A percentile compares a stretch with the other conserved stretches of the same genome.
phyloP scores from a whole-genome alignment of 2,113 vertebrate species.

The Pteruthius melanotis region DNA sequence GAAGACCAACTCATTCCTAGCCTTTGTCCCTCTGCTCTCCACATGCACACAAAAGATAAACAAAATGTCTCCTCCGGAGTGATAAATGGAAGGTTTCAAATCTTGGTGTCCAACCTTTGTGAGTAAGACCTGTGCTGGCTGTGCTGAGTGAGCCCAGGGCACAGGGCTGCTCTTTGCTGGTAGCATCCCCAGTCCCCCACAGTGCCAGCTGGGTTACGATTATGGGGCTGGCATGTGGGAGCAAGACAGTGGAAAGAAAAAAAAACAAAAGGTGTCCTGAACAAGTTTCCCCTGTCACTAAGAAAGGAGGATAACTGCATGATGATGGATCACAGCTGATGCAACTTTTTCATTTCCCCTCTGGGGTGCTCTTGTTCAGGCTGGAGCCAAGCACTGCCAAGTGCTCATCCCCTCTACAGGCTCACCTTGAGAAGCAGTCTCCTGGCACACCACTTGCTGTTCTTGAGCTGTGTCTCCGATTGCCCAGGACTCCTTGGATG shows the following conservation, averaged over 20 bases:
- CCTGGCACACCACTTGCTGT: not conserved
- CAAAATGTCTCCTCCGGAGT: not conserved
- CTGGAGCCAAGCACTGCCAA: not conserved
- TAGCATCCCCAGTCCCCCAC: not conserved
- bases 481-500: not conserved
- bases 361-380: not conserved
- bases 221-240: not conserved
- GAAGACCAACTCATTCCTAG: not conserved
- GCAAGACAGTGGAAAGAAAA: not conserved
- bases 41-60: not conserved
- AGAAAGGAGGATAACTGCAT: not conserved
- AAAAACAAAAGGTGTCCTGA: not conserved
- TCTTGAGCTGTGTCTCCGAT: not conserved
- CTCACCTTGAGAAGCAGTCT: not conserved
- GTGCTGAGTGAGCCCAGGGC: not conserved
- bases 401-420: not conserved
- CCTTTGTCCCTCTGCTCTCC: not conserved
- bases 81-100: not conserved
- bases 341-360: rapidly evolving
- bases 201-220: not conserved
- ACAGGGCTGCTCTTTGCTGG: rapidly evolving
- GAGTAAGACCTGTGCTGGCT: rapidly evolving
- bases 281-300: not conserved
- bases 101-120: not conserved
- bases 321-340: not conserved